Evolutionary conservation across 2,888 invertebrate genomes (phyloP).

Genomic region (Zygaena filipendulae): DNA sequence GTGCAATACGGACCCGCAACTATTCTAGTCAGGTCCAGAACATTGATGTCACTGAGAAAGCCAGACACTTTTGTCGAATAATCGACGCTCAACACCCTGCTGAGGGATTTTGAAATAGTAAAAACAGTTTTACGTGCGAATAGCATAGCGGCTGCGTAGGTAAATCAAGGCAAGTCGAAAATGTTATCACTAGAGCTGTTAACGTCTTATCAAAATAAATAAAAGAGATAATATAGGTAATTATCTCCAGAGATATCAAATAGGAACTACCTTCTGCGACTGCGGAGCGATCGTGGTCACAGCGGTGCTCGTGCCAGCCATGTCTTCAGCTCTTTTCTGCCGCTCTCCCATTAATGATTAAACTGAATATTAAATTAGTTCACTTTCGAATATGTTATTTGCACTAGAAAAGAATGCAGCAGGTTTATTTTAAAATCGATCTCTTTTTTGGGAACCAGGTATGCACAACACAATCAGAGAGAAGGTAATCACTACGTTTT

Average conservation of each 20-base stretch:
- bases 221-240: constrained; percentile 7
- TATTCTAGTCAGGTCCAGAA: constrained; percentile 86
- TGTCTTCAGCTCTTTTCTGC: constrained; percentile 35
- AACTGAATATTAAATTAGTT: constrained; percentile 19
- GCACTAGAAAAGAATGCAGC: constrained; percentile 13
- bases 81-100: constrained; percentile 17
- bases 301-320: constrained; percentile 58
- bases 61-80: constrained; percentile 42
- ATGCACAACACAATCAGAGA: too few species aligned
- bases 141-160: constrained; percentile 21
- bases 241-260: too few species aligned
- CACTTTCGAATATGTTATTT: too few species aligned
- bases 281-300: constrained; percentile 47
- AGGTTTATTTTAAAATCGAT: too few species aligned
- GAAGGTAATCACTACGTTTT: too few species aligned
- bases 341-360: constrained; percentile 48
- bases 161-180: constrained; percentile 9
- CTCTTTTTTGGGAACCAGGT: too few species aligned
- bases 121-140: constrained; percentile 20
- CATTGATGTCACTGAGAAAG: constrained; percentile 75
- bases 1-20: constrained; percentile 96
- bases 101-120: constrained; percentile 20
- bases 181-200: too few species aligned
- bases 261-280: constrained; percentile 42
- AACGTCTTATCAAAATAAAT: too few species aligned